These are phyloP conservation scores for Lucilia sericata DNA, from an alignment of 1,140 invertebrate species.

Conservation along the genomic window DNA sequence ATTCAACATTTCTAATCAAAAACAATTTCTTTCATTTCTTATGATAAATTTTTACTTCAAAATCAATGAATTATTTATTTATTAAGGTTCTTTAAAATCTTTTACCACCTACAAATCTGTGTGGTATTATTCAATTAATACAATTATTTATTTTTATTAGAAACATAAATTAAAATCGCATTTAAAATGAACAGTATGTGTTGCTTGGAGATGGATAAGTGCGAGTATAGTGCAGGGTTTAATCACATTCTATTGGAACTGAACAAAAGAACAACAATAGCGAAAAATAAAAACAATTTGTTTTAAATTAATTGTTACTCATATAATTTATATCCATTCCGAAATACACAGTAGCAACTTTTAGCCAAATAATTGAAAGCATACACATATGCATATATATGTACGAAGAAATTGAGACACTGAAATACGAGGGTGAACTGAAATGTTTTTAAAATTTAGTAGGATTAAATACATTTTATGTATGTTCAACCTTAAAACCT, in stretches of 20 bases:
- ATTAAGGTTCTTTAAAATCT: neutral
- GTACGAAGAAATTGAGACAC: too few relatives aligned
- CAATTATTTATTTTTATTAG: conserved; percentile 22
- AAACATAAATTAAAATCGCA: conserved; percentile 37
- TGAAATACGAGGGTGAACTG: too few relatives aligned
- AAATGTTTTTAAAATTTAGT: too few relatives aligned
- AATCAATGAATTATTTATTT: neutral
- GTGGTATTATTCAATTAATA: neutral
- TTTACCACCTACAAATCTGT: conserved; percentile 9
- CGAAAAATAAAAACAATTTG: conserved; percentile 31
- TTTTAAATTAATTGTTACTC: conserved; percentile 41
- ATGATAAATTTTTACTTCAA: too few relatives aligned
- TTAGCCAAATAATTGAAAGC: too few relatives aligned
- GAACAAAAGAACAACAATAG: neutral
- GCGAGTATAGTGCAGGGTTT: neutral
- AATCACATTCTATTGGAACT: neutral
- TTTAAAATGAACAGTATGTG: neutral
- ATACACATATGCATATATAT: too few relatives aligned
- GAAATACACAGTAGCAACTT: neutral
- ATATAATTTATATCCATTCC: conserved; percentile 18
- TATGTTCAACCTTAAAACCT: too few relatives aligned
- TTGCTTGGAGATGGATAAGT: neutral
- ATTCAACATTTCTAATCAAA: too few relatives aligned
- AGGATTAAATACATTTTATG: too few relatives aligned
- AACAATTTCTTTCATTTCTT: too few relatives aligned